Conservation (phyloP, 2,113 vertebrate genomes). For the Tragelaphus strepsiceros region DNA sequence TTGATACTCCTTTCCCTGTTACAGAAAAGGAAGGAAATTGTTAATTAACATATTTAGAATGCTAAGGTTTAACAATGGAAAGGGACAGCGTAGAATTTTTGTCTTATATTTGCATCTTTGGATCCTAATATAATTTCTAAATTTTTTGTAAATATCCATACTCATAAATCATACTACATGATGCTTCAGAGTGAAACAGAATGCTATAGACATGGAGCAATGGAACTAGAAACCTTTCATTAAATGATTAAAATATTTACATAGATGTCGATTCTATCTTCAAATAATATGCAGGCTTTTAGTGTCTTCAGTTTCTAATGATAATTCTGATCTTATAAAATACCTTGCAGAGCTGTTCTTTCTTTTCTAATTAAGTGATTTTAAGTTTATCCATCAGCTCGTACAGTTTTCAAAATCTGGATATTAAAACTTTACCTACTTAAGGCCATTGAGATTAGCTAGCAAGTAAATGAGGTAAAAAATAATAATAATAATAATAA, state of each 20-base stretch:
- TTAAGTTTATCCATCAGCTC: not conserved
- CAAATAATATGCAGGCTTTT: not conserved
- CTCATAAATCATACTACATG: not conserved
- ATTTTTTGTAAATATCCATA: not conserved
- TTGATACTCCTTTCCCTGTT: not conserved
- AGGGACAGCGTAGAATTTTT: not conserved
- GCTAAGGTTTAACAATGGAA: not conserved
- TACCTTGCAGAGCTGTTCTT: not conserved
- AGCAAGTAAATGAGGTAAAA: not conserved
- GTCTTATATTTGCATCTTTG: not conserved
- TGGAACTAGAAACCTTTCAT: not conserved
- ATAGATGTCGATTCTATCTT: not conserved
- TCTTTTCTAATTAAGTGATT: not conserved
- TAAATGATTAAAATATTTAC: slow-evolving; percentile 1
- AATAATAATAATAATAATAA: not conserved
- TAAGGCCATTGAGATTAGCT: not conserved
- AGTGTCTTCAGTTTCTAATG: not conserved
- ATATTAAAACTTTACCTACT: not conserved
- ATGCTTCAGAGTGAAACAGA: not conserved
- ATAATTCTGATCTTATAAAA: not conserved
- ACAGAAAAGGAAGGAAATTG: not conserved
- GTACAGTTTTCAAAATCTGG: not conserved
- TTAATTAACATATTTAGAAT: not conserved
- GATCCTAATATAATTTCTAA: not conserved
- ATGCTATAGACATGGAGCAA: not conserved